Conservation (phyloP, 1,140 invertebrate species). For the Mercenaria mercenaria region DNA sequence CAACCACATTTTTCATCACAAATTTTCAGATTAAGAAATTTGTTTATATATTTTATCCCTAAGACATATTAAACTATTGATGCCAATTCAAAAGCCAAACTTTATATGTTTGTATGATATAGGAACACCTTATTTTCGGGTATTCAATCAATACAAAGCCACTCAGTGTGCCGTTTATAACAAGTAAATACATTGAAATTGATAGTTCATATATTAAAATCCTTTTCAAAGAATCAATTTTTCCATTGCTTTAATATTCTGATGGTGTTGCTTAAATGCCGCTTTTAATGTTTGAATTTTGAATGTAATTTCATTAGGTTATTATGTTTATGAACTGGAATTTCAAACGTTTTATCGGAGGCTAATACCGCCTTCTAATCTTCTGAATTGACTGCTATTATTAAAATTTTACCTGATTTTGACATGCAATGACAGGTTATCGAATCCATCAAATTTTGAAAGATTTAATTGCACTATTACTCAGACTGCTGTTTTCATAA, state of each 20-base stretch:
- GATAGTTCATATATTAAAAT: neutral
- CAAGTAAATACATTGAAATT: conserved; percentile 20
- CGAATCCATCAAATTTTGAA: neutral
- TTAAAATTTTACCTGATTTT: neutral
- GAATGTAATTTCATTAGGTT: neutral
- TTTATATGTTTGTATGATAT: neutral
- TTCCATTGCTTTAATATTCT: neutral
- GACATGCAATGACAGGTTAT: neutral
- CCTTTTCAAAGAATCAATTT: conserved; percentile 6
- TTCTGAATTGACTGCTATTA: neutral
- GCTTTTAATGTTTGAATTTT: neutral
- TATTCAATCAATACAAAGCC: conserved; percentile 26
- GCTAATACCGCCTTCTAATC: neutral
- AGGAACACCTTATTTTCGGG: neutral
- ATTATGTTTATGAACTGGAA: conserved; percentile 4
- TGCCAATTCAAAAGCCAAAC: neutral
- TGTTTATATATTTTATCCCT: conserved; percentile 1
- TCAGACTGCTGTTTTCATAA: too few species aligned
- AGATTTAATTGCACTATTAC: too few species aligned
- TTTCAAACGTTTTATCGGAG: neutral
- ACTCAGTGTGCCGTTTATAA: neutral
- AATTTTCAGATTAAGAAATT: neutral
- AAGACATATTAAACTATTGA: neutral
- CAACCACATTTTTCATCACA: neutral
- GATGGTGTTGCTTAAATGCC: neutral